Percentiles rank a stretch among this genome's conserved stretches.
phyloP scores from a whole-genome alignment of 1,140 invertebrate genomes.

The Plodia interpunctella region DNA sequence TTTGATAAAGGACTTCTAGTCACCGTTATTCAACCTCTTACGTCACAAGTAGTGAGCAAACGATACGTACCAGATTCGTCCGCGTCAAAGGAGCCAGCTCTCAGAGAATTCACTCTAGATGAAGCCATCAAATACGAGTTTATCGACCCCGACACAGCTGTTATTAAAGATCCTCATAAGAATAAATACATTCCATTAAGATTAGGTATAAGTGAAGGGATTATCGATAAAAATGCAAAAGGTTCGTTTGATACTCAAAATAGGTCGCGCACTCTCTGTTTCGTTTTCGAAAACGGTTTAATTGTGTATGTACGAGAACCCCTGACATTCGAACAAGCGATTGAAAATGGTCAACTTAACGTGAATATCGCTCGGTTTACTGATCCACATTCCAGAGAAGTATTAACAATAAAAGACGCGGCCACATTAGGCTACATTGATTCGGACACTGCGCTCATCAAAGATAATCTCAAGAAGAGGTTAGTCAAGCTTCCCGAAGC shows the following conservation, averaged over 20 bases:
- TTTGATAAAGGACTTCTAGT: slow-evolving; percentile 85
- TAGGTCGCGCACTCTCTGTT: slow-evolving; percentile 81
- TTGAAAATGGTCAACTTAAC: slow-evolving; percentile 85
- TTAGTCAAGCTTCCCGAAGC: slow-evolving; percentile 91
- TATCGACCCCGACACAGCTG: slow-evolving; percentile 85
- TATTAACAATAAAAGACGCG: slow-evolving; percentile 90
- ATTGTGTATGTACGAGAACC: slow-evolving; percentile 85
- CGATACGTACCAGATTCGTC: slow-evolving; percentile 68
- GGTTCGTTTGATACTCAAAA: slow-evolving; percentile 83
- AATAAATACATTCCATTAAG: slow-evolving; percentile 85
- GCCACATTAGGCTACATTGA: slow-evolving; percentile 89
- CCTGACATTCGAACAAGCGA: slow-evolving; percentile 85
- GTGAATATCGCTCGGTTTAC: slow-evolving; percentile 85
- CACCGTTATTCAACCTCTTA: slow-evolving; percentile 83
- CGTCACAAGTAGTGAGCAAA: slow-evolving; percentile 78
- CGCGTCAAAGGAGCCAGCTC: slow-evolving; percentile 69
- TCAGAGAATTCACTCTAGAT: slow-evolving; percentile 85
- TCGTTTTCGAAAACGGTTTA: slow-evolving; percentile 85
- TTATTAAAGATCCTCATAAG: slow-evolving; percentile 87
- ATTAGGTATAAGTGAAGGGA: slow-evolving; percentile 83
- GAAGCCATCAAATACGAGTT: slow-evolving; percentile 88
- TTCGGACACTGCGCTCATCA: slow-evolving; percentile 90
- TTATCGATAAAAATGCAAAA: slow-evolving; percentile 81
- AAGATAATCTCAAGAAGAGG: slow-evolving; percentile 89
- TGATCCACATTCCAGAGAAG: slow-evolving; percentile 83